Base-by-base conservation (phyloP, 2,888 invertebrate genomes). In the Conus canariensis region DNA sequence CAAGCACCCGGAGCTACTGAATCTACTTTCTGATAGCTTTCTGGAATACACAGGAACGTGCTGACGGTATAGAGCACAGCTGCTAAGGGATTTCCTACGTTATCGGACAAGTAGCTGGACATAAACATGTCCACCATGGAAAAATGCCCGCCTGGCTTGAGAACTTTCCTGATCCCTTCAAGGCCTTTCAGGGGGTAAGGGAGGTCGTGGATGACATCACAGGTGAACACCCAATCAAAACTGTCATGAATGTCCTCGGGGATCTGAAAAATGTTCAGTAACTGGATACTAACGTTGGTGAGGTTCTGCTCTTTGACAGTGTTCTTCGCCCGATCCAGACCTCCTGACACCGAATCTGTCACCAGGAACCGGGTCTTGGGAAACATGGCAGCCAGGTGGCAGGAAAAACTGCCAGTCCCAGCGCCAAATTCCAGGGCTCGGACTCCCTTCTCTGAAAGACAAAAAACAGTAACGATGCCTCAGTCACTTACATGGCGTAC, bases 191-290 rank as follows among this genome's bases (percentile, higher is more conserved):
- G 86, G 0, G 92, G 92, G 14, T 92, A 67, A 3, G 92, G 91
- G 1, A 92, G 88, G 59, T 92, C 92, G 60, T 92, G 92, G 60
- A 92, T 91, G 60, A 92, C 92, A 74, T 91, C 90, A 19, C 60
- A 70, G 45, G 89, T 74, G 64, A 85, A 88, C 12, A 90, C 59
- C 90, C 89, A 92, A 85, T 92, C 92, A 89, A 89, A 92, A 16
- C 86, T 80, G 77, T 91, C 89, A 14, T 45, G 19, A 30, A 77
- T 58, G 58, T 70, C 45, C 16, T 91, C 88, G 14, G 88, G 83
- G 8, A 90, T 45, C 12, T 85, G 70, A 56, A 90, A 91, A 8
- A 92, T 88, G 85, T 91, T 90, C 16, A 87, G 4, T 0, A 90
- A 19, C 3, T 89, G 74, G 45, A 86, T 83, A 16, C 10, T 30